Evolutionary conservation across 2,113 vertebrate genomes (phyloP).

Genomic region (Pungitius pungitius): DNA sequence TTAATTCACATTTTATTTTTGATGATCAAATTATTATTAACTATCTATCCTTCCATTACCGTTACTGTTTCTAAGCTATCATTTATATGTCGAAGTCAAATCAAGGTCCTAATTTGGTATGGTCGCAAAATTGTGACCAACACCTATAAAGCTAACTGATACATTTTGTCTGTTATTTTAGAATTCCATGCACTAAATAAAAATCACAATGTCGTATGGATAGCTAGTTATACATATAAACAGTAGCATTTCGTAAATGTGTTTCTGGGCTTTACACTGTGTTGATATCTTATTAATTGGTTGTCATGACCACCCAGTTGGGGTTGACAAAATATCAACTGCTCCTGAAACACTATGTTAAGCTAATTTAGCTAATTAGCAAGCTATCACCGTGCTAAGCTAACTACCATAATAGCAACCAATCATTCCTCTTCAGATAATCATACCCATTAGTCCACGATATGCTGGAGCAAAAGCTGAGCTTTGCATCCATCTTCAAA

Average conservation of each 20-base stretch:
- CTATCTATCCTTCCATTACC: neutral
- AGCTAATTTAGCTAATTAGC: neutral
- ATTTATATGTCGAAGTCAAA: too few relatives aligned
- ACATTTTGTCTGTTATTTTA: neutral
- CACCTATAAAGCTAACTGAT: neutral
- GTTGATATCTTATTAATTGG: neutral
- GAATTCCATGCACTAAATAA: neutral
- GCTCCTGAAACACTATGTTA: neutral
- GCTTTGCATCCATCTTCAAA: too few relatives aligned
- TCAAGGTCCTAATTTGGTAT: neutral
- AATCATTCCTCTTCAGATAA: too few relatives aligned
- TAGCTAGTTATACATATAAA: neutral
- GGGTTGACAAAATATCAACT: neutral
- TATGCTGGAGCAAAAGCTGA: too few relatives aligned
- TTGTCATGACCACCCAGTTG: neutral
- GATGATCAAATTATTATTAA: neutral
- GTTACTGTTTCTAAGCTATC: too few relatives aligned
- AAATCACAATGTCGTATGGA: neutral
- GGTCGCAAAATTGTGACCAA: neutral
- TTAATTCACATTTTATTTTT: too few relatives aligned
- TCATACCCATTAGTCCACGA: too few relatives aligned
- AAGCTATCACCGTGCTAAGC: neutral
- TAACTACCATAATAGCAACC: neutral
- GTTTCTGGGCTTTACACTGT: neutral
- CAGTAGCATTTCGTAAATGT: neutral